Base-by-base conservation (phyloP, 92 coral and sea anemone genomes). In the Bergia sp. region DNA sequence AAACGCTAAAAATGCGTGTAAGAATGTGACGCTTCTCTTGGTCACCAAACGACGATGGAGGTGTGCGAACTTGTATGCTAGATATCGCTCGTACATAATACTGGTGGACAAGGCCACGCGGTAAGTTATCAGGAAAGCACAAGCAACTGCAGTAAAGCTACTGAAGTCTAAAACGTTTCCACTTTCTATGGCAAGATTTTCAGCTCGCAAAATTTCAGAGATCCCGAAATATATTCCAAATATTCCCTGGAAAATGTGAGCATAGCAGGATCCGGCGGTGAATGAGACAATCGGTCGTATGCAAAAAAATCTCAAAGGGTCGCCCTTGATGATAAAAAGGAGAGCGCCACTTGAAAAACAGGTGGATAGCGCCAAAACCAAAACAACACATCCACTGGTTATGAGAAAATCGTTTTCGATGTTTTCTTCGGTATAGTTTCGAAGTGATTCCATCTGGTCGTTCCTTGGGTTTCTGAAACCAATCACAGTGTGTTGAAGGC, bases 191-290 rank as follows among this genome's bases (percentile, higher is more conserved):
- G 66, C 64, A 45, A 43, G 44, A 37, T 39, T 23, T n/a, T 43
- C 6, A 45, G 44, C 66, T 44, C 77, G 87, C 53, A 72, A 84
- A 47, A 84, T 45, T 71, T 84, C 87, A 9, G 79, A 84, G 37
- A 84, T 45, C 67, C 87, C 87, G 36, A 84, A 84, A 71, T 69
- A 84, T 38, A 84, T 8, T n/a, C 87, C 87, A 71, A 84, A 84
- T 29, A 84, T 29, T 84, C 87, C 87, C 29, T 69, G 87, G 18
- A 72, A 29, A 73, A 84, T 45, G 87, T 72, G 87, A 12, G 78
- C 78, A 47, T 71, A 84, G 66, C 87, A 84, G 3, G 79, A 84
- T 6, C 87, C 78, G 47, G 16, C 5, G 41, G 87, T 84, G 45
- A 84, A 84, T 7, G 87, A 71, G 23, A 72, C 87, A 13, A 84